Evolutionary conservation across 2,113 vertebrate species (phyloP).

Genomic region (Vidua macroura): DNA sequence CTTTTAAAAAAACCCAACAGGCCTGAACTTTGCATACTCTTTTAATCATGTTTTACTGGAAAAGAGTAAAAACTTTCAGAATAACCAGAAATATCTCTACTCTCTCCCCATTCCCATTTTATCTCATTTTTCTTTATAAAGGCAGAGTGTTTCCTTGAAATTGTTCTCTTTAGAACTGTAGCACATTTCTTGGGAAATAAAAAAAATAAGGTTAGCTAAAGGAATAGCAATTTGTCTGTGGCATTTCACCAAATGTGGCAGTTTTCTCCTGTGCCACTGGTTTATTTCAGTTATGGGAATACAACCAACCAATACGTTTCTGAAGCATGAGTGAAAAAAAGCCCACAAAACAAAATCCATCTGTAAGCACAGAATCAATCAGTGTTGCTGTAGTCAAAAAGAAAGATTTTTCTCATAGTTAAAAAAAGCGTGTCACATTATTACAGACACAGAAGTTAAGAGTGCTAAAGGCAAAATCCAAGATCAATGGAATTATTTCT

Average conservation of each 20-base stretch:
- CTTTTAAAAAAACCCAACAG: not conserved
- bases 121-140: conserved; percentile 39
- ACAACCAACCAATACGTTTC: conserved; percentile 16
- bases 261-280: conserved; percentile 20
- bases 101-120: not conserved
- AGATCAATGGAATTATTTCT: not conserved
- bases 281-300: conserved; percentile 50
- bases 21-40: not conserved
- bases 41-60: not conserved
- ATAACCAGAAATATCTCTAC: not conserved
- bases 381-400: not conserved
- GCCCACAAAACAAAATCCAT: not conserved
- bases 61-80: conserved; percentile 3
- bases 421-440: not conserved
- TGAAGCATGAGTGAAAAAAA: not conserved
- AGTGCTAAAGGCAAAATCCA: not conserved
- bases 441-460: not conserved
- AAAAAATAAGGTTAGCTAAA: conserved; percentile 37
- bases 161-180: conserved; percentile 25
- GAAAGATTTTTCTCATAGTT: conserved; percentile 20
- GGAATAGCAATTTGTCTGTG: conserved; percentile 45
- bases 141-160: not conserved
- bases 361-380: conserved; percentile 32
- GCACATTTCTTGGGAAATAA: conserved; percentile 28
- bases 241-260: conserved; percentile 24